phyloP scores from a whole-genome alignment of 2,113 vertebrate species.

The Cebus imitator region DNA sequence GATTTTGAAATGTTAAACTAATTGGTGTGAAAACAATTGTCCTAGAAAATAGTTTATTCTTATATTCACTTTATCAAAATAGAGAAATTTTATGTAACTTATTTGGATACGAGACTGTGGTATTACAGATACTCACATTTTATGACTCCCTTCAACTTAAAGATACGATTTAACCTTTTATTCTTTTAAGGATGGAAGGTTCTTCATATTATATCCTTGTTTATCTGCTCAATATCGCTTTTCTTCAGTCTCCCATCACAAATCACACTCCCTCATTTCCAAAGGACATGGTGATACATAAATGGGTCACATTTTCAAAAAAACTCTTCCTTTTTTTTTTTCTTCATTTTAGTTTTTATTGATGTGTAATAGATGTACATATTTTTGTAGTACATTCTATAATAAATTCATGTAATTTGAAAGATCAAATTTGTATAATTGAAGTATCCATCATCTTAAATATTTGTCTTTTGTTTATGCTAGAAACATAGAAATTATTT shows the following conservation, averaged over 20 bases:
- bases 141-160: not conserved
- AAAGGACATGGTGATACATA: not conserved
- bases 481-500: not conserved
- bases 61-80: not conserved
- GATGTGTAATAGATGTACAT: not conserved
- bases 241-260: not conserved
- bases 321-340: not conserved
- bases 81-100: not conserved
- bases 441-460: not conserved
- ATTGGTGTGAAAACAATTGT: not conserved
- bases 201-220: not conserved
- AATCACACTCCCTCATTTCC: not conserved
- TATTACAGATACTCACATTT: not conserved
- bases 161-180: not conserved
- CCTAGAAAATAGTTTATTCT: not conserved
- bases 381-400: not conserved
- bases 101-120: not conserved
- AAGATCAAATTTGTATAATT: not conserved
- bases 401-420: not conserved
- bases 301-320: not conserved
- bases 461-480: not conserved
- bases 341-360: not conserved
- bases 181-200: not conserved
- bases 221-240: not conserved
- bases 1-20: not conserved